Evolutionary conservation across 1,140 invertebrate species (phyloP).

Genomic region (Druon quercuslanigerum): DNA sequence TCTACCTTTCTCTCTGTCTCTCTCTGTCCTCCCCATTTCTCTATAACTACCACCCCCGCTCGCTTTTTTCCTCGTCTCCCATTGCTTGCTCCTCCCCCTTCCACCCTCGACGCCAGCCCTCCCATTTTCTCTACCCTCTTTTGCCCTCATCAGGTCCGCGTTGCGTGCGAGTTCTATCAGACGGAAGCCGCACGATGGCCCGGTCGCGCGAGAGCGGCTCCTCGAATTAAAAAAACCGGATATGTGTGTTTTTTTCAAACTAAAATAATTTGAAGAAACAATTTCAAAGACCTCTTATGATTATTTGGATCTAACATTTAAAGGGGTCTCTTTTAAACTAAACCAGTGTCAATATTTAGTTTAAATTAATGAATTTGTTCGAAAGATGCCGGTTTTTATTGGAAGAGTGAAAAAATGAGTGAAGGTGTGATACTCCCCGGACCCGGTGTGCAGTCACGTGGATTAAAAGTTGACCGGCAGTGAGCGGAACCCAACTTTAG

Average conservation of each 20-base stretch:
- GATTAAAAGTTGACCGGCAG: constrained; percentile 18
- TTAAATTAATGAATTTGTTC: too few species aligned
- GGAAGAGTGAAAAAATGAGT: background rate
- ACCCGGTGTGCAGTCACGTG: constrained; percentile 14
- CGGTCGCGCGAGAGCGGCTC: constrained; percentile 12
- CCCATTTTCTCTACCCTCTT: constrained; percentile 14
- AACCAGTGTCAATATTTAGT: too few species aligned
- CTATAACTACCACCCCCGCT: constrained; percentile 6
- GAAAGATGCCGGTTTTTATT: background rate
- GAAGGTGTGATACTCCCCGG: background rate
- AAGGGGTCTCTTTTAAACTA: too few species aligned
- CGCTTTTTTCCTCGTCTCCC: background rate
- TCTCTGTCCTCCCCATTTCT: constrained; percentile 39
- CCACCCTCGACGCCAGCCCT: constrained; percentile 6
- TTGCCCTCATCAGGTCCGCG: constrained; percentile 30
- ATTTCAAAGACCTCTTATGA: too few species aligned
- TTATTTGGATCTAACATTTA: too few species aligned
- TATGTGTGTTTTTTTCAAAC: background rate
- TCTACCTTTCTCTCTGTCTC: constrained; percentile 38
- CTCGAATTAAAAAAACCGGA: background rate
- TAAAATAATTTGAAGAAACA: background rate
- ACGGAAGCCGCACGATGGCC: constrained; percentile 30
- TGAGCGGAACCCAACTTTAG: background rate
- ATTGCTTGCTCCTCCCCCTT: constrained; percentile 28
- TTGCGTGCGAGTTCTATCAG: constrained; percentile 26